phyloP scores from a whole-genome alignment of 2,797 vertebrate species.

The Pipistrellus pygmaeus region DNA sequence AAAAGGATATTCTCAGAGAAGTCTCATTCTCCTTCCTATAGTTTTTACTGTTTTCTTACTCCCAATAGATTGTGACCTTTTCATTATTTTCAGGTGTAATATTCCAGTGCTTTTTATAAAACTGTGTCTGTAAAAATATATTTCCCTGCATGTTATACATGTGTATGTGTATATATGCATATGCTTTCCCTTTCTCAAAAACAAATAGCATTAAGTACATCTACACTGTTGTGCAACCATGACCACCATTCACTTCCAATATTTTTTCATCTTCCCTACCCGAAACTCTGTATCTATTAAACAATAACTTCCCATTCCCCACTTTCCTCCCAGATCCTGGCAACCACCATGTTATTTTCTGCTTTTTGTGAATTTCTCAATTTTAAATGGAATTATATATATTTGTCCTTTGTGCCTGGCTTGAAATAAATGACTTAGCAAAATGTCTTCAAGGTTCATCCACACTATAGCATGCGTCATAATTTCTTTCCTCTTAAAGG shows the following conservation, averaged over 20 bases:
- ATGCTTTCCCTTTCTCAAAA: background rate
- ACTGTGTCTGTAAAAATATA: background rate
- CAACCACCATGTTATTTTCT: background rate
- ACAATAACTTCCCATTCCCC: background rate
- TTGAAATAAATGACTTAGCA: background rate
- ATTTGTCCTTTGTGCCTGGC: background rate
- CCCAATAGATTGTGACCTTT: background rate
- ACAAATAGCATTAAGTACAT: background rate
- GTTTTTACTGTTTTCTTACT: background rate
- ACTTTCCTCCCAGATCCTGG: background rate
- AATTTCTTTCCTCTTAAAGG: background rate
- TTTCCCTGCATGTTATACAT: background rate
- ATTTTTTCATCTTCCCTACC: background rate
- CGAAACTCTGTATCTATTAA: background rate
- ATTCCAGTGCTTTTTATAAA: conserved; percentile 21
- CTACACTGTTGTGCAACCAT: background rate
- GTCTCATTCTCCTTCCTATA: background rate
- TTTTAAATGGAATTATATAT: conserved; percentile 1
- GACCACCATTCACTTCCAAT: background rate
- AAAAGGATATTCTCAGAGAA: conserved; percentile 13
- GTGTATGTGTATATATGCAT: background rate
- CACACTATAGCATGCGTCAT: background rate
- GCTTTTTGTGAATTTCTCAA: background rate
- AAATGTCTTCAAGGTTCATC: background rate
- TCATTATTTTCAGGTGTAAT: conserved; percentile 11